Percentiles rank a stretch among this genome's conserved stretches.
These are phyloP conservation scores for Tryphoninae sp. DNA, from an alignment of 2,888 invertebrate species.

Conservation along the genomic window DNA sequence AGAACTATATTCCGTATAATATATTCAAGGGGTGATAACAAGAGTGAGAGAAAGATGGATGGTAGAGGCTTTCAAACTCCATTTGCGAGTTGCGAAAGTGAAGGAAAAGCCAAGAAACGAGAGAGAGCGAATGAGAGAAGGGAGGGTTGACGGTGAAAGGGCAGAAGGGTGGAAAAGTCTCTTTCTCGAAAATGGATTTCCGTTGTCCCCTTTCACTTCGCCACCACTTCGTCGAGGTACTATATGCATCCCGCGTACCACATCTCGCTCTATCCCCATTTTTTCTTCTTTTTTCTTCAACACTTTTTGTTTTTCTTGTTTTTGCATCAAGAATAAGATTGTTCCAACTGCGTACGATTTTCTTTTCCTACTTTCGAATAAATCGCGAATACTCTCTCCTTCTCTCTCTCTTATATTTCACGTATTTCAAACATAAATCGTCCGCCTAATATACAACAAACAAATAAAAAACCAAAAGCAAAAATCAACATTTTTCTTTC, in stretches of 20 bases:
- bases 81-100: slow-evolving; percentile 54
- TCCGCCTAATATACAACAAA: slow-evolving; percentile 9
- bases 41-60: slow-evolving; percentile 43
- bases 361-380: slow-evolving; percentile 35
- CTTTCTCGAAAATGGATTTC: slow-evolving; percentile 60
- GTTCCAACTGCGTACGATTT: slow-evolving; percentile 52
- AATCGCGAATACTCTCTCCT: slow-evolving; percentile 37
- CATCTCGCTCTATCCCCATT: neutral
- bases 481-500: neutral
- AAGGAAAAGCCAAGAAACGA: slow-evolving; percentile 23
- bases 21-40: slow-evolving; percentile 22
- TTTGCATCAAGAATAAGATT: slow-evolving; percentile 42
- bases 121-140: slow-evolving; percentile 1
- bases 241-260: slow-evolving; percentile 28
- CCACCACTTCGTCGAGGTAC: slow-evolving; percentile 38
- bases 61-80: slow-evolving; percentile 59
- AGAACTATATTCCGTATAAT: neutral
- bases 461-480: slow-evolving; percentile 42
- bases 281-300: neutral
- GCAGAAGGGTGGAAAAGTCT: slow-evolving; percentile 51
- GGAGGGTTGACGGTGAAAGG: slow-evolving; percentile 1
- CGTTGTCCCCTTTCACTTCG: slow-evolving; percentile 50
- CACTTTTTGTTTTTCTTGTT: neutral
- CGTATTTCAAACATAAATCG: slow-evolving; percentile 14
- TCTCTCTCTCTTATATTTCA: slow-evolving; percentile 29